A percentile compares a stretch with the other conserved stretches of the same genome.
Conservation (phyloP, 1,140 invertebrate genomes). For the Maconellicoccus hirsutus region DNA sequence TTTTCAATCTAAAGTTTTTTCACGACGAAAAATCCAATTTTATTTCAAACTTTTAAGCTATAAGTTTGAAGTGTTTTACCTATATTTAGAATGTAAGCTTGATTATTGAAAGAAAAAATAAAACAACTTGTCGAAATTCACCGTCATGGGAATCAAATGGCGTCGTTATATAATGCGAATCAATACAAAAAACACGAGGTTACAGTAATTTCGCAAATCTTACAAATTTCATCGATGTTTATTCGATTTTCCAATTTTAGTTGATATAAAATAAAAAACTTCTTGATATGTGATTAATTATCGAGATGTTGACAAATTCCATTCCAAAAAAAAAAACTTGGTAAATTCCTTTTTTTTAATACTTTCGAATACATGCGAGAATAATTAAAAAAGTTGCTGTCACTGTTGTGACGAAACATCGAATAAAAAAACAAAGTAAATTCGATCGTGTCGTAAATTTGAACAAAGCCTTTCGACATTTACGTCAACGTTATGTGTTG, state of each 20-base stretch:
- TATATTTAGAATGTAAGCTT: background rate
- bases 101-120: background rate
- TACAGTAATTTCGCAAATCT: no score
- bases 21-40: background rate
- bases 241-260: no score
- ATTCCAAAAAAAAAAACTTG: no score
- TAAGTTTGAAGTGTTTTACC: background rate
- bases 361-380: background rate
- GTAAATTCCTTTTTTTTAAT: no score
- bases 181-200: no score
- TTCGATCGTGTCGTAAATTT: background rate
- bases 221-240: no score
- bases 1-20: background rate
- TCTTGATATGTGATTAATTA: no score
- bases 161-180: no score
- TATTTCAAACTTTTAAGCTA: background rate
- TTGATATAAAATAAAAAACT: no score
- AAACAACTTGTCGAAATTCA: background rate
- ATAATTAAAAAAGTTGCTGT: slow-evolving; percentile 9
- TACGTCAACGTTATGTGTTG: background rate
- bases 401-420: background rate
- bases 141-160: no score
- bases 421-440: background rate
- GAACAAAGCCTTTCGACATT: background rate
- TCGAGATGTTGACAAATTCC: no score